A percentile compares a stretch with the other conserved stretches of the same genome.
These are phyloP conservation scores for Aspidoscelis tigris DNA, from an alignment of 2,113 vertebrate genomes.

Conservation along the genomic window DNA sequence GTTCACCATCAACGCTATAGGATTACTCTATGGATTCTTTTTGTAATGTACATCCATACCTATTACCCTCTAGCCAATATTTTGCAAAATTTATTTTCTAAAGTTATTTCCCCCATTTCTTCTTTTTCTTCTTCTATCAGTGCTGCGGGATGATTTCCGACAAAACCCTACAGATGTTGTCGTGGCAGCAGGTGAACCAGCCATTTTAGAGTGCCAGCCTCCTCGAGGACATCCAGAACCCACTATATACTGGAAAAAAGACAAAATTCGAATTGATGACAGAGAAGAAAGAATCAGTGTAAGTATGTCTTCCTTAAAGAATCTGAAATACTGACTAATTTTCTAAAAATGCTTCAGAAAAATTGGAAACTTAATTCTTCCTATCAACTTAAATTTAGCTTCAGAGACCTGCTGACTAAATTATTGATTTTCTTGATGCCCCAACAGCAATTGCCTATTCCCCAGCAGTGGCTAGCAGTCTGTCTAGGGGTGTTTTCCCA, in stretches of 20 bases:
- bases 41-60: background rate
- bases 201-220: slow-evolving; percentile 95
- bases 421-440: too few species aligned
- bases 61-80: background rate
- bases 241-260: slow-evolving; percentile 98
- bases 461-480: too few species aligned
- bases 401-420: too few species aligned
- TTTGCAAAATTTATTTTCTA: background rate
- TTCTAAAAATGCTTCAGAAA: background rate
- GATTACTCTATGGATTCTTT: background rate
- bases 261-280: slow-evolving; percentile 94
- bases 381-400: too few species aligned
- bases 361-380: background rate
- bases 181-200: slow-evolving; percentile 95
- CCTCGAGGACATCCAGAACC: slow-evolving; percentile 97
- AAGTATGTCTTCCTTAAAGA: slow-evolving; percentile 66
- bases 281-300: slow-evolving; percentile 95
- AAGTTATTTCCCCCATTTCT: background rate
- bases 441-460: too few species aligned
- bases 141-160: slow-evolving; percentile 96
- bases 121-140: slow-evolving; percentile 65
- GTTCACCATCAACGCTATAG: too few species aligned
- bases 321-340: accelerated
- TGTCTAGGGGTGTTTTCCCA: too few species aligned
- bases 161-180: slow-evolving; percentile 97